Base-by-base conservation (phyloP, 1,140 invertebrate species). In the Trichoplusia ni region DNA sequence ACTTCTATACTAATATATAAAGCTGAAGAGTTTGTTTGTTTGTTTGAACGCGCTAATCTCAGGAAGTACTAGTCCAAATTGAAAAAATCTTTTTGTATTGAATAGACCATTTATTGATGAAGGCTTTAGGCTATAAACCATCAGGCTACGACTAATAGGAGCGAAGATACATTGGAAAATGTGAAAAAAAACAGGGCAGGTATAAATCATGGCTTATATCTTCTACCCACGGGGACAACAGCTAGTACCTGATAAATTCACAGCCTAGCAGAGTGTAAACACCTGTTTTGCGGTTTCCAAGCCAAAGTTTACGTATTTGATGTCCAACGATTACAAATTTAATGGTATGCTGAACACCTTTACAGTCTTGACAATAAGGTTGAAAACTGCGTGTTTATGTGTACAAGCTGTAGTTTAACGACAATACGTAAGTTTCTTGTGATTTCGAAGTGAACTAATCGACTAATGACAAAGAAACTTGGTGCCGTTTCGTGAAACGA, bases 261-360 rank as follows among this genome's bases (percentile, higher is more conserved):
- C 51, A 27, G 11, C 51, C 16, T 21, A 33, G 35, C 21, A 11
- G 51, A 29, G 13, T 13, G 16, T 33, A 69, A 67, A 75, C 79
- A 79, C 75, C 75, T 81, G 79, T 79, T 79, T 77, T 81, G 75
- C 63, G 60, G 54, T 62, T 58, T 62, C 19, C 61, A 60, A 19
- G 16, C 21, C 35, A 21, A 60, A 51, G 54, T 54, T 66, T 61
- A 37, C 31, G 37, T 49, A 49, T 49, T 49, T 38, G 23, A 49
- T 58, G 35, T 35, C 54, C 29, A 4, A 16, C 4, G 5, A 49
- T 2, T 16, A 19, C 35, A 38, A 61, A 5, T 47, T 23, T 46
- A 23, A 46, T 33, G 16, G 14, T 4, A 7, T 11, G n/a, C 1
- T 3, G 13, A 16, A 8, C 9, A 46, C 9, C 33, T 7, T n/a